A percentile compares a stretch with the other conserved stretches of the same genome.
phyloP scores from a whole-genome alignment of 2,113 vertebrate genomes.

The Hydrolagus affinis region DNA sequence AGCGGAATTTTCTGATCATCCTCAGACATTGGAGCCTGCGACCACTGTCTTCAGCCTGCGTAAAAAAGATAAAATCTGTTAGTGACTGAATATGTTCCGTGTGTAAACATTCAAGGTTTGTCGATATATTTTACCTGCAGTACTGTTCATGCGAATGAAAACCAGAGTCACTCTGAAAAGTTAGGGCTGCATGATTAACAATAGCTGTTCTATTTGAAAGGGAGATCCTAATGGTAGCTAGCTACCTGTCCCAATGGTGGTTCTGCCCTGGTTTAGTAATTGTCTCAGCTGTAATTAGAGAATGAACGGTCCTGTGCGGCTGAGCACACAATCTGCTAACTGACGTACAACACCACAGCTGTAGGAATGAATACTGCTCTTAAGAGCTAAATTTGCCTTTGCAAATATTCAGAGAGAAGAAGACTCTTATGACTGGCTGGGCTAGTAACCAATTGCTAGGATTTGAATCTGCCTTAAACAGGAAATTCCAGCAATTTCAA shows the following conservation, averaged over 20 bases:
- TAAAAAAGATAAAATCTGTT: neutral
- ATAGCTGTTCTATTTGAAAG: neutral
- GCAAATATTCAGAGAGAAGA: neutral
- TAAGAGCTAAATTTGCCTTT: too few species aligned
- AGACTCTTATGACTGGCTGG: neutral
- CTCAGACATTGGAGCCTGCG: constrained; percentile 65
- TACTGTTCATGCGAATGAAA: neutral
- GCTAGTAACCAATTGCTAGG: neutral
- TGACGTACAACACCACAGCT: neutral
- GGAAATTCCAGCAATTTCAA: neutral
- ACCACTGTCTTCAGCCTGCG: neutral
- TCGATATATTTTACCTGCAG: neutral
- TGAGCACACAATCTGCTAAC: neutral
- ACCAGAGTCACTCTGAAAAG: too few species aligned
- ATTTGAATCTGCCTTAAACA: neutral
- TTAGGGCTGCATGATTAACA: neutral
- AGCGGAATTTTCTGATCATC: constrained; percentile 75
- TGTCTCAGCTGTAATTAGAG: neutral
- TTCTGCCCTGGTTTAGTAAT: neutral
- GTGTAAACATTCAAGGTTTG: neutral
- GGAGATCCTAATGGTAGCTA: neutral
- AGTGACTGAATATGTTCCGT: neutral
- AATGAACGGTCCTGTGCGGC: neutral
- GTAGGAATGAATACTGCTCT: neutral
- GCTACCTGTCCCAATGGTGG: neutral